These are phyloP conservation scores for Bubalus kerabau DNA, from an alignment of 2,113 vertebrate species.

Conservation along the genomic window DNA sequence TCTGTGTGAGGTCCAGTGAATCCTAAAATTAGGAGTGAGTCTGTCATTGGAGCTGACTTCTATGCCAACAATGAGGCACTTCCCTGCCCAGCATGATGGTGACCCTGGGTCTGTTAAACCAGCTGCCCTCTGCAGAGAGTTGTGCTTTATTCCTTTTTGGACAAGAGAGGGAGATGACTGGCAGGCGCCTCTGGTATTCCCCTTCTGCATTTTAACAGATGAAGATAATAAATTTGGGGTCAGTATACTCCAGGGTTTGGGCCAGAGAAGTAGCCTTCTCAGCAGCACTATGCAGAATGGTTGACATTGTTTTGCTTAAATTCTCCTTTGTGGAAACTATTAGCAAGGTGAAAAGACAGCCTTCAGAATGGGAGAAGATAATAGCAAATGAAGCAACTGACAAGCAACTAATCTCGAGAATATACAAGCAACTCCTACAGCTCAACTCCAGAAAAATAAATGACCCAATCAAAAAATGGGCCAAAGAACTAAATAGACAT, in stretches of 20 bases:
- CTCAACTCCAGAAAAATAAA: no score
- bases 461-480: no score
- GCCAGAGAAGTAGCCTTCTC: neutral
- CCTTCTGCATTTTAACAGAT: conserved; percentile 20
- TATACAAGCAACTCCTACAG: no score
- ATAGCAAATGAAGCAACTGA: no score
- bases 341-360: no score
- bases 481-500: no score
- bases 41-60: neutral
- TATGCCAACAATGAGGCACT: neutral
- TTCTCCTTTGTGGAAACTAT: neutral
- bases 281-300: neutral
- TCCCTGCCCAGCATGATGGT: neutral
- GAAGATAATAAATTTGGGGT: neutral
- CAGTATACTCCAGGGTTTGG: neutral
- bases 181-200: neutral
- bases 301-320: neutral
- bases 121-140: neutral
- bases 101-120: neutral
- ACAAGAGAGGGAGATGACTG: neutral
- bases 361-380: no score
- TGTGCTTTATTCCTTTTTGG: neutral
- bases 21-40: neutral
- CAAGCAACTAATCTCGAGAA: no score
- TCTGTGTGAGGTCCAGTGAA: neutral